These are phyloP conservation scores for Drosophila insularis DNA, from an alignment of 1,140 invertebrate species.

Conservation along the genomic window DNA sequence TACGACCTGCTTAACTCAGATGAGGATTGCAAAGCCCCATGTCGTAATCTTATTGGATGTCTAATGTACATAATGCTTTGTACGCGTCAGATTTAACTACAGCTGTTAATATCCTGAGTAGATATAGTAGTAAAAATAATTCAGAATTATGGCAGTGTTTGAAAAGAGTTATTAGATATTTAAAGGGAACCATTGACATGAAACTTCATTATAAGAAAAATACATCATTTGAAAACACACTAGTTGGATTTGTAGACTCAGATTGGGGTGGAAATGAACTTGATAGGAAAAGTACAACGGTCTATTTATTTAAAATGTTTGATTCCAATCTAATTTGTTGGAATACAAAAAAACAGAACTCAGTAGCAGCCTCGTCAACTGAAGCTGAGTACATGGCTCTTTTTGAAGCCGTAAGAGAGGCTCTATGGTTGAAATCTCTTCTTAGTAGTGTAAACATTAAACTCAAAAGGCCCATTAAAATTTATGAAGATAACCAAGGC, in stretches of 20 bases:
- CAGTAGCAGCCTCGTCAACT: too few species aligned
- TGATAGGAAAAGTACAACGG: not conserved
- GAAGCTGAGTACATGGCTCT: too few species aligned
- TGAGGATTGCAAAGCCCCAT: too few species aligned
- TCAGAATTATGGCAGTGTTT: not conserved
- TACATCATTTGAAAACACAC: not conserved
- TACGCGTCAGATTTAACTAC: not conserved
- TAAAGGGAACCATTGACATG: not conserved
- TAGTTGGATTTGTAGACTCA: not conserved
- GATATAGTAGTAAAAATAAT: not conserved
- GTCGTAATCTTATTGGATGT: not conserved
- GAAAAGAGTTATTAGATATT: not conserved
- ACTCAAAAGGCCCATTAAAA: not conserved
- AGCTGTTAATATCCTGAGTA: not conserved
- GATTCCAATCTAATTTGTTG: too few species aligned
- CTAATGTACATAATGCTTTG: not conserved
- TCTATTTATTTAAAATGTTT: not conserved
- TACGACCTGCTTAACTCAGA: not conserved
- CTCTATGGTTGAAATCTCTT: too few species aligned
- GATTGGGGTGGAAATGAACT: not conserved
- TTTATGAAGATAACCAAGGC: not conserved
- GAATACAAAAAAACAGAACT: too few species aligned
- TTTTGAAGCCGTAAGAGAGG: too few species aligned
- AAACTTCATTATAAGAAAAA: not conserved
- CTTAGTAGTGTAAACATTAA: not conserved